Percentiles rank a stretch among this genome's conserved stretches.
phyloP scores from a whole-genome alignment of 92 coral and sea anemone genomes.

The Phenganax subtilis region DNA sequence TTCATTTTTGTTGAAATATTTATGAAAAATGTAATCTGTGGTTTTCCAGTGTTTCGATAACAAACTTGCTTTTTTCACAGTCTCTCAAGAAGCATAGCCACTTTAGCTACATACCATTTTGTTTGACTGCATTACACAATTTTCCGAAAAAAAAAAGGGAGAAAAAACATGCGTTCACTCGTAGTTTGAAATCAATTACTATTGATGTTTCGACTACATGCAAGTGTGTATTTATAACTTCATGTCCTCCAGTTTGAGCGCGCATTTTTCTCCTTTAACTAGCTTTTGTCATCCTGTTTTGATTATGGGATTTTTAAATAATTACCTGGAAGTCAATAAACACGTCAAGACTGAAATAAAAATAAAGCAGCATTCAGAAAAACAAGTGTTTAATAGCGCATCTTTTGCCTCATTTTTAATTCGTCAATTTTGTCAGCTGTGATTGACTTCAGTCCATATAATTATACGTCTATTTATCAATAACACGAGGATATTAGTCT shows the following conservation, averaged over 20 bases:
- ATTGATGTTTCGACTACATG: too few species aligned
- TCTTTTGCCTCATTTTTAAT: slow-evolving; percentile 11
- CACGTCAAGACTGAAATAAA: slow-evolving; percentile 12
- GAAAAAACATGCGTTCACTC: too few species aligned
- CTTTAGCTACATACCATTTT: too few species aligned
- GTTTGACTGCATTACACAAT: too few species aligned
- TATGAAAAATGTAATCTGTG: background rate
- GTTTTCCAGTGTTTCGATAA: background rate
- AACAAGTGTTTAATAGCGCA: slow-evolving; percentile 13
- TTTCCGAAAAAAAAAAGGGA: too few species aligned
- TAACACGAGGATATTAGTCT: slow-evolving; percentile 18
- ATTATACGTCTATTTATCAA: slow-evolving; percentile 19
- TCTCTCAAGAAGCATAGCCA: too few species aligned
- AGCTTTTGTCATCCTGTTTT: background rate
- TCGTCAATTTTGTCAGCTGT: slow-evolving; percentile 8
- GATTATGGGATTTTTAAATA: background rate
- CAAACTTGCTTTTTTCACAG: background rate
- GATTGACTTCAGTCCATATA: background rate
- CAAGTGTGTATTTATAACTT: background rate
- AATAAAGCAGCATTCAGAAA: background rate
- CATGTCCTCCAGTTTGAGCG: too few species aligned
- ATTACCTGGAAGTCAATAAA: background rate
- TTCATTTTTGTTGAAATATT: background rate
- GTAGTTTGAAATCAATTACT: background rate
- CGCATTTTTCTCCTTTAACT: background rate